These are phyloP conservation scores for Typhlichthys eigenmanni DNA, from an alignment of 2,797 vertebrate species.

Conservation along the genomic window DNA sequence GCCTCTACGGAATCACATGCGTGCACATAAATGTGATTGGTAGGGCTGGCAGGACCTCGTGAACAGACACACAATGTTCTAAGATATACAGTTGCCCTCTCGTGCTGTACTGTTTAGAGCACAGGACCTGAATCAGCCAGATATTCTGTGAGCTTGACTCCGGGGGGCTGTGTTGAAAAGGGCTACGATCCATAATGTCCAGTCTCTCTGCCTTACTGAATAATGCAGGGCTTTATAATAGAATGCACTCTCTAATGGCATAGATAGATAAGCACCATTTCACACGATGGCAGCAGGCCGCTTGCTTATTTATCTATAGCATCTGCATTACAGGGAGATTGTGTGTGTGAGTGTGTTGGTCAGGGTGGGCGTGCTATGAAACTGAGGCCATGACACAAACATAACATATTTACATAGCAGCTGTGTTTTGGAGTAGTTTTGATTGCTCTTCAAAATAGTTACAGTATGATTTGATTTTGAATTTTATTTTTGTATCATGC, in stretches of 20 bases:
- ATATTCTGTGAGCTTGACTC: slow-evolving; percentile 43
- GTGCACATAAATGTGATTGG: not conserved
- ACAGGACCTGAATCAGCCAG: slow-evolving; percentile 45
- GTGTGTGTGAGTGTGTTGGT: not conserved
- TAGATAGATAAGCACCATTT: slow-evolving; percentile 76
- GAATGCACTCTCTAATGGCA: slow-evolving; percentile 73
- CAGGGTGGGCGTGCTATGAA: slow-evolving; percentile 3
- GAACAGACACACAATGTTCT: not conserved
- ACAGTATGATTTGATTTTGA: too few relatives aligned
- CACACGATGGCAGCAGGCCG: slow-evolving; percentile 53
- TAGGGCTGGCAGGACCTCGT: not conserved
- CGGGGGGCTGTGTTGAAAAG: slow-evolving; percentile 43
- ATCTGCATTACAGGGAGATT: slow-evolving; percentile 43
- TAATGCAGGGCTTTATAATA: slow-evolving; percentile 79
- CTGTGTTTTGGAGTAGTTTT: not conserved
- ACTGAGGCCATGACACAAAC: slow-evolving; percentile 31
- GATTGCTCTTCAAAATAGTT: not conserved
- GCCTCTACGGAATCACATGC: too few relatives aligned
- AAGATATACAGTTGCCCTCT: slow-evolving; percentile 1
- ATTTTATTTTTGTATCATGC: too few relatives aligned
- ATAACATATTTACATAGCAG: slow-evolving; percentile 7
- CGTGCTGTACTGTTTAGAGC: slow-evolving; percentile 11
- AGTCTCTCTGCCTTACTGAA: slow-evolving; percentile 71
- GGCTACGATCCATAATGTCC: slow-evolving; percentile 72
- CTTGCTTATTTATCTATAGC: slow-evolving; percentile 61